phyloP scores from a whole-genome alignment of 2,888 invertebrate species.

The Aleiodes leptofemur region DNA sequence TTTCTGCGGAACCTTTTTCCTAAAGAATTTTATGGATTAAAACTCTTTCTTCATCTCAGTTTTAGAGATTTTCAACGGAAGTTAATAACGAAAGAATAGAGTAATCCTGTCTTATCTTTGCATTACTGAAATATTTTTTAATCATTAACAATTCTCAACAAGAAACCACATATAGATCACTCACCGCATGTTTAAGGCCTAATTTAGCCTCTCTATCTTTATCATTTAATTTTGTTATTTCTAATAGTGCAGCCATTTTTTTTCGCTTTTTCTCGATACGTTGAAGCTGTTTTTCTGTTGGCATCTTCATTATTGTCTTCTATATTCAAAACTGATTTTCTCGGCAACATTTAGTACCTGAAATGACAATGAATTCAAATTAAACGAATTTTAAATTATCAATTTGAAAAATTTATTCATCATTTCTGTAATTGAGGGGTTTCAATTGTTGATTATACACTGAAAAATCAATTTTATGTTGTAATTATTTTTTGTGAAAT shows the following conservation, averaged over 20 bases:
- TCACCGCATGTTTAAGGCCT: constrained; percentile 54
- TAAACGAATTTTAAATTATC: background rate
- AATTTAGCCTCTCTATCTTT: constrained; percentile 76
- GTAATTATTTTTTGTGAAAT: too few species aligned
- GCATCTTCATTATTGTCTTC: constrained; percentile 70
- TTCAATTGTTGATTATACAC: too few species aligned
- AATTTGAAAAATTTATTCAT: too few species aligned
- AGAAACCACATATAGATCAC: constrained; percentile 26
- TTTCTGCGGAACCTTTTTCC: too few species aligned
- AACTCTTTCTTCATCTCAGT: too few species aligned
- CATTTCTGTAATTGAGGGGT: too few species aligned
- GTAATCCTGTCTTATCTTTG: too few species aligned
- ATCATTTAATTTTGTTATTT: constrained; percentile 80
- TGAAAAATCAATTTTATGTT: too few species aligned
- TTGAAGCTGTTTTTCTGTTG: constrained; percentile 76
- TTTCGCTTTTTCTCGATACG: constrained; percentile 80
- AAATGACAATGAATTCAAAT: background rate
- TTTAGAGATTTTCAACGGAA: too few species aligned
- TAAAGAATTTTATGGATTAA: too few species aligned
- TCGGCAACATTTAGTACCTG: constrained; percentile 48
- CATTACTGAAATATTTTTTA: too few species aligned
- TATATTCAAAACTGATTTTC: constrained; percentile 3
- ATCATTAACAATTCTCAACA: background rate
- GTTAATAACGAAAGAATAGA: too few species aligned
- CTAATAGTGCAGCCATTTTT: constrained; percentile 80